Percentiles rank a stretch among this genome's conserved stretches.
phyloP scores from a whole-genome alignment of 2,113 vertebrate species.

The Xenopus laevis region DNA sequence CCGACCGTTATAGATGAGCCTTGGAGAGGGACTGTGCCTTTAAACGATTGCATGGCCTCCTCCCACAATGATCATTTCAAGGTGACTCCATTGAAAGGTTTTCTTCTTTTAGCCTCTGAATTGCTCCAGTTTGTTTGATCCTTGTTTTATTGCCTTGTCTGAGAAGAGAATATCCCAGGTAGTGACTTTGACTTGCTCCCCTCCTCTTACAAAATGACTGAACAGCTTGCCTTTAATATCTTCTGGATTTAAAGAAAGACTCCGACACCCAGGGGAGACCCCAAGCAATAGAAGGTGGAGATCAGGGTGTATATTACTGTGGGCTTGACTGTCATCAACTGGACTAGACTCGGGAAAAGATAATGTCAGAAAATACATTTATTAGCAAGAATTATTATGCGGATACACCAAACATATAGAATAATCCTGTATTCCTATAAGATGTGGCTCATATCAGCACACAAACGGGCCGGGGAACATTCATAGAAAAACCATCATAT shows the following conservation, averaged over 20 bases:
- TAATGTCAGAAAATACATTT: too few species aligned
- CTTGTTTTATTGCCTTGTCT: constrained; percentile 47
- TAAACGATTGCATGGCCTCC: neutral
- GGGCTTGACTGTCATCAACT: neutral
- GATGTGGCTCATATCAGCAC: neutral
- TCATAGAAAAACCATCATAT: neutral
- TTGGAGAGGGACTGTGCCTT: neutral
- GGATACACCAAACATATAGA: neutral
- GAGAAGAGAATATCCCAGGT: constrained; percentile 37
- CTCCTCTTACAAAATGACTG: constrained; percentile 43
- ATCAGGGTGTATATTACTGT: constrained; percentile 36
- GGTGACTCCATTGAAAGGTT: constrained; percentile 42
- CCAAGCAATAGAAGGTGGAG: constrained; percentile 26
- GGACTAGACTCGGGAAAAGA: too few species aligned
- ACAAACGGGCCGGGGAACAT: neutral
- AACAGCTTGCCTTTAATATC: constrained; percentile 44
- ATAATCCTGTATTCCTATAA: neutral
- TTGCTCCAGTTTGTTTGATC: constrained; percentile 45
- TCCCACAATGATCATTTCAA: constrained; percentile 20
- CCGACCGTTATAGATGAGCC: too few species aligned
- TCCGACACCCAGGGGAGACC: constrained; percentile 36
- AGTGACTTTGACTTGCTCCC: constrained; percentile 29
- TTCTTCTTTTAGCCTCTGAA: constrained; percentile 43
- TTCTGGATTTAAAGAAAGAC: constrained; percentile 37
- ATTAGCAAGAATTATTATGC: too few species aligned